Base-by-base conservation (phyloP, 2,888 invertebrate species). In the Hirtodrosophila cameraria region DNA sequence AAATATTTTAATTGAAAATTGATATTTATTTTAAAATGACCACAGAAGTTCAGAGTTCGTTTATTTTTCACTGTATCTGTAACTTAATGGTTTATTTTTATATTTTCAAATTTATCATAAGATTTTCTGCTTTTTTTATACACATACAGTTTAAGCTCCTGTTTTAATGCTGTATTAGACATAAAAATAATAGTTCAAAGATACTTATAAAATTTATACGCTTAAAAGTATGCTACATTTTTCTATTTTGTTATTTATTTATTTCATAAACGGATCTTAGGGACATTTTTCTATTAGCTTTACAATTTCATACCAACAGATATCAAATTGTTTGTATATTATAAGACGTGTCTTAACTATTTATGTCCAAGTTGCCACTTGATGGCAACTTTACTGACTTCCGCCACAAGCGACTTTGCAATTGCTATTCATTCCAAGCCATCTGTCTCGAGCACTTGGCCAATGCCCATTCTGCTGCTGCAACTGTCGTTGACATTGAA, bases 401-500 rank as follows among this genome's bases (percentile, higher is more conserved):
- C 73, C 73, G 73, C 33, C 72, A 72, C 50, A 58, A 71, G 66
- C 35, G 49, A 36, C 76, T 52, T 58, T 42, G 49, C 74, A 42
- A 61, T 59, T 65, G 55, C 62, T 45, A 48, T 36, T 50, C 46
- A 53, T 31, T 58, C 30, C 15, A 30, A 16, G 38, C 50, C 38
- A 46, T 28, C 35, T 45, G 48, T 16, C 33, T 42, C 15, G 12
- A 54, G 38, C 28, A 48, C 25, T 8, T 13, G 23, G 23, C 27
- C 13, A 13, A 6, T 8, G 8, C n/a, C 11, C 20, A 7, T 11
- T n/a, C 15, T 28, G 41, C 2, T 39, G 59, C 20, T 66, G 49
- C 54, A 46, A 46, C 71, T 76, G 50, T 50, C 76, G 80, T 76
- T 81, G 86, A 81, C 81, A 81, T 86, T 86, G 86, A 81, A 86